These are phyloP conservation scores for Hirundo rustica DNA, from an alignment of 2,797 vertebrate species.

Conservation along the genomic window DNA sequence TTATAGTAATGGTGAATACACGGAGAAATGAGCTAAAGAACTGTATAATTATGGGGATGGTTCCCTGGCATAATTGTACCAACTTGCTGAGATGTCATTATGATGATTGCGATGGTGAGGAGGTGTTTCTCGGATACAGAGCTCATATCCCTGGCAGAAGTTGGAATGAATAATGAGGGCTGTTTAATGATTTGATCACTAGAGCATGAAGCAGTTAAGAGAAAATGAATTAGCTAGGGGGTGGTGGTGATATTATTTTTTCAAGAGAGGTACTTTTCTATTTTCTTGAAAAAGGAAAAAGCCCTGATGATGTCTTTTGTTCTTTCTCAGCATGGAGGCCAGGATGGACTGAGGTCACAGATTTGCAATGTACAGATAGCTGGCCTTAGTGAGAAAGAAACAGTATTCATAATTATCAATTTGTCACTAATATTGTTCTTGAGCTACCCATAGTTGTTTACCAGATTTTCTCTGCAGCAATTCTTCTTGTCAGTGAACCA, in stretches of 20 bases:
- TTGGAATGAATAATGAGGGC: conserved; percentile 71
- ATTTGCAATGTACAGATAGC: background rate
- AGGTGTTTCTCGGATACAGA: conserved; percentile 67
- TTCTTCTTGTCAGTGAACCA: background rate
- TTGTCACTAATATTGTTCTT: background rate
- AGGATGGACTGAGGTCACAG: background rate
- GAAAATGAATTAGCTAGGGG: conserved; percentile 22
- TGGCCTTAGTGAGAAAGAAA: background rate
- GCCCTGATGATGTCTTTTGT: background rate
- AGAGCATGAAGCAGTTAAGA: conserved; percentile 62
- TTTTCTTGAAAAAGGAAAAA: conserved; percentile 20
- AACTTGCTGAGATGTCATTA: conserved; percentile 63
- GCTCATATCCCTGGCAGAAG: conserved; percentile 69
- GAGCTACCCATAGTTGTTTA: background rate
- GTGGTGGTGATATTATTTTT: background rate
- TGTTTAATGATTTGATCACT: conserved; percentile 71
- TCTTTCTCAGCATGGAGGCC: background rate
- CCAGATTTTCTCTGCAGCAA: background rate
- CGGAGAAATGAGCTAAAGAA: conserved; percentile 59
- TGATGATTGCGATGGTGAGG: conserved; percentile 67
- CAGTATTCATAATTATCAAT: background rate
- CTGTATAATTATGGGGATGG: conserved; percentile 63
- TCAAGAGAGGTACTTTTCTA: conserved; percentile 22
- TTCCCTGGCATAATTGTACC: conserved; percentile 70
- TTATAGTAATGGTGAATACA: conserved; percentile 71